A percentile compares a stretch with the other conserved stretches of the same genome.
Evolutionary conservation across 2,888 invertebrate species (phyloP).

Genomic region (Aphidoletes aphidimyza): DNA sequence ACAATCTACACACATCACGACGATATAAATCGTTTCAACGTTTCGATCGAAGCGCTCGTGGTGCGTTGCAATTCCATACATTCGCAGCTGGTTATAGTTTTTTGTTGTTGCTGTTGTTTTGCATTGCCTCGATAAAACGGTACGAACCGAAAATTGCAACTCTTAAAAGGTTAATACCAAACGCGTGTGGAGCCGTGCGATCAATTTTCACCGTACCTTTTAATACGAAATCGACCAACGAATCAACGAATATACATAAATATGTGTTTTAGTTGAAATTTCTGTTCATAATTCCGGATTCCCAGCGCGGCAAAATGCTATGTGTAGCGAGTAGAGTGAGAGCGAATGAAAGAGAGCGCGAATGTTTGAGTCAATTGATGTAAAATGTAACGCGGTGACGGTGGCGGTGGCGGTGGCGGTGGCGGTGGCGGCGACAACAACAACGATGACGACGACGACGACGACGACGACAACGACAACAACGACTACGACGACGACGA

Average conservation of each 20-base stretch:
- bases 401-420: background rate
- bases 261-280: constrained; percentile 27
- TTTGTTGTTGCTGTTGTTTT: no score
- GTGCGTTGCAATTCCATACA: no score
- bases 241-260: constrained; percentile 39
- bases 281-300: constrained; percentile 46
- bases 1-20: no score
- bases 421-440: background rate
- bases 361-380: background rate
- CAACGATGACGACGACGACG: background rate
- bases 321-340: background rate
- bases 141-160: background rate
- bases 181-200: constrained; percentile 28
- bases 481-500: background rate
- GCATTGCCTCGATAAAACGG: no score
- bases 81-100: no score
- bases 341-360: background rate
- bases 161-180: constrained; percentile 30
- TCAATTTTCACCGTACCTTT: constrained; percentile 48
- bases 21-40: no score
- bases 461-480: background rate
- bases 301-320: constrained; percentile 5
- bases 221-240: constrained; percentile 12
- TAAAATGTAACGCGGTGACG: constrained; percentile 20
- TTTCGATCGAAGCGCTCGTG: no score